phyloP scores from a whole-genome alignment of 2,888 invertebrate genomes.

The Erynnis tages region DNA sequence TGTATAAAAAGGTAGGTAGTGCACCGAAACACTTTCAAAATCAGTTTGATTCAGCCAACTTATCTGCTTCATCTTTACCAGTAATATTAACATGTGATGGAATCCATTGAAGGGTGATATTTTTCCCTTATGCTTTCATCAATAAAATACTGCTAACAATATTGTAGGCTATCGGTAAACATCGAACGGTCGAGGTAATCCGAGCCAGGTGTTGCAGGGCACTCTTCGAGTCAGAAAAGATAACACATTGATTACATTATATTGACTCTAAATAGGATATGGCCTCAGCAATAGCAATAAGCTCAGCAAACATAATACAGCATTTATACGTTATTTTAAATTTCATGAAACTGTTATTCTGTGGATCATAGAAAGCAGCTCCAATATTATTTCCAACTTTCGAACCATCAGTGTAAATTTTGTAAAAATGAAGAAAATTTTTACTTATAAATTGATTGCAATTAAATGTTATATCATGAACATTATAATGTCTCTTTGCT shows the following conservation, averaged over 20 bases:
- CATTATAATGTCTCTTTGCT: background rate
- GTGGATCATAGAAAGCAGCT: background rate
- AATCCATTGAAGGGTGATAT: background rate
- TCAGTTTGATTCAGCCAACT: background rate
- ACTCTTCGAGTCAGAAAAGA: conserved; percentile 1
- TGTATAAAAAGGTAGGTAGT: background rate
- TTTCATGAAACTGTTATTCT: background rate
- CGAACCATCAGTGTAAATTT: background rate
- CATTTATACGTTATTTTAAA: conserved; percentile 6
- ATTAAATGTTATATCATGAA: background rate
- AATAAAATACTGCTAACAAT: background rate
- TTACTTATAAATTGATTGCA: background rate
- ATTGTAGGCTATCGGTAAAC: background rate
- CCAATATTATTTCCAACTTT: background rate
- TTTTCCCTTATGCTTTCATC: background rate
- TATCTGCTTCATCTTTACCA: background rate
- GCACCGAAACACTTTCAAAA: background rate
- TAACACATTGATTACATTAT: background rate
- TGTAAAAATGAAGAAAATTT: background rate
- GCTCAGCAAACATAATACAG: background rate
- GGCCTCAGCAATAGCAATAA: background rate
- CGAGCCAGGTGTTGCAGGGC: conserved; percentile 3
- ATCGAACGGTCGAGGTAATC: background rate
- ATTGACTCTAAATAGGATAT: background rate
- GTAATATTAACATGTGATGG: background rate